A percentile compares a stretch with the other conserved stretches of the same genome.
phyloP scores from a whole-genome alignment of 2,113 vertebrate species.

The Campylomormyrus tamandua region DNA sequence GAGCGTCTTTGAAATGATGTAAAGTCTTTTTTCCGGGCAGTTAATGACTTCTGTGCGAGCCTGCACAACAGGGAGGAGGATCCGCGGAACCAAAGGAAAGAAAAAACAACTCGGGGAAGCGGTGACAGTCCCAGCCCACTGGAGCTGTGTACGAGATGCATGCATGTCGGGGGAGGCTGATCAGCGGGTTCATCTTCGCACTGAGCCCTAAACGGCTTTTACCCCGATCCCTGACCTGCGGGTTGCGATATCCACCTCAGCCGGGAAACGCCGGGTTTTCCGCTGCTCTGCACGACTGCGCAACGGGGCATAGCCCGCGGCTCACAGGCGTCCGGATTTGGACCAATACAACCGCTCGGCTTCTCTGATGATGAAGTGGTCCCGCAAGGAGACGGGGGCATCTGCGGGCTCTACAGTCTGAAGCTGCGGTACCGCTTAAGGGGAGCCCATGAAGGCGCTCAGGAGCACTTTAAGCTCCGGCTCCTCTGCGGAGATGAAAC shows the following conservation, averaged over 20 bases:
- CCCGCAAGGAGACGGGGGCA: background rate
- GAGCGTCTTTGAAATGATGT: background rate
- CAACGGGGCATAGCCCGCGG: no score
- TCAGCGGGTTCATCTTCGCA: background rate
- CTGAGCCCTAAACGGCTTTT: background rate
- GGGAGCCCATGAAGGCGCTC: background rate
- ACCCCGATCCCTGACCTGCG: background rate
- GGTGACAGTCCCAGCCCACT: background rate
- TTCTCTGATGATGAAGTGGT: background rate
- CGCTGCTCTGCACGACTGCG: background rate
- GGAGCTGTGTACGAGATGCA: background rate
- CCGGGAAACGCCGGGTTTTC: background rate
- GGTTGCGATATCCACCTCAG: background rate
- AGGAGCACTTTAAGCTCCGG: background rate
- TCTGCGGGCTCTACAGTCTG: background rate
- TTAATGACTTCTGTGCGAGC: conserved; percentile 15
- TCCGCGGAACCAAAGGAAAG: background rate
- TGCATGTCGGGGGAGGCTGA: background rate
- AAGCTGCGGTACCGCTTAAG: background rate
- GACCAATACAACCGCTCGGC: background rate
- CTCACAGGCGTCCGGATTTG: background rate
- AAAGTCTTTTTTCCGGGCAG: background rate
- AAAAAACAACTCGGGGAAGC: background rate
- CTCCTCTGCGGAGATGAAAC: background rate
- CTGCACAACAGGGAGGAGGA: background rate